phyloP scores from a whole-genome alignment of 1,140 invertebrate species.

The Drosophila rufa region DNA sequence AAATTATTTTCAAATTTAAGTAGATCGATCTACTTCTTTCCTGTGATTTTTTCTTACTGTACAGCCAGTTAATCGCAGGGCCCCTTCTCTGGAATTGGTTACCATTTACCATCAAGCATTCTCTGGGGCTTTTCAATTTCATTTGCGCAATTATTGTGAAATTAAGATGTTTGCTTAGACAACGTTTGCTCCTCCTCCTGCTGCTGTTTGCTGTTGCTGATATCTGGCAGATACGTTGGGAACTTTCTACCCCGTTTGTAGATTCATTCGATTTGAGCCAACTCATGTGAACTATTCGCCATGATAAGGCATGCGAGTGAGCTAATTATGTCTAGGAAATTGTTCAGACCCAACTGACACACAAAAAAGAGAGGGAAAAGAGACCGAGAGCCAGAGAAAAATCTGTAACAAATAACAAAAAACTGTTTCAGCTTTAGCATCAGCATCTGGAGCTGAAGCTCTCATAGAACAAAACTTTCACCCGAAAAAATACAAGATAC shows the following conservation, averaged over 20 bases:
- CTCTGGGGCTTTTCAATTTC: constrained; percentile 68
- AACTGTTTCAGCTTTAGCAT: constrained; percentile 22
- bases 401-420: constrained; percentile 68
- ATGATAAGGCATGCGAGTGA: constrained; percentile 72
- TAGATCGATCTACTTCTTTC: too few species aligned
- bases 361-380: constrained; percentile 27
- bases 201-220: constrained; percentile 15
- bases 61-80: constrained; percentile 20
- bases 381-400: constrained; percentile 47
- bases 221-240: constrained; percentile 45
- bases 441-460: constrained; percentile 30
- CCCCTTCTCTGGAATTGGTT: constrained; percentile 41
- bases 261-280: constrained; percentile 43
- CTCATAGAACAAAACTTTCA: constrained; percentile 78
- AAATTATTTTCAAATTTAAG: neutral
- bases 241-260: constrained; percentile 63
- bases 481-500: constrained; percentile 59
- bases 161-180: constrained; percentile 71
- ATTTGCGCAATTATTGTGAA: constrained; percentile 75
- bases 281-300: constrained; percentile 66
- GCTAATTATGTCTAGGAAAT: constrained; percentile 72
- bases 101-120: constrained; percentile 43
- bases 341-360: constrained; percentile 56
- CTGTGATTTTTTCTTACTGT: constrained; percentile 12
- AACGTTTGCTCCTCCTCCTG: constrained; percentile 15